Percentiles rank a stretch among this genome's conserved stretches.
phyloP scores from a whole-genome alignment of 53 echinoderm and acorn worm species.

The Luidia sarsii region DNA sequence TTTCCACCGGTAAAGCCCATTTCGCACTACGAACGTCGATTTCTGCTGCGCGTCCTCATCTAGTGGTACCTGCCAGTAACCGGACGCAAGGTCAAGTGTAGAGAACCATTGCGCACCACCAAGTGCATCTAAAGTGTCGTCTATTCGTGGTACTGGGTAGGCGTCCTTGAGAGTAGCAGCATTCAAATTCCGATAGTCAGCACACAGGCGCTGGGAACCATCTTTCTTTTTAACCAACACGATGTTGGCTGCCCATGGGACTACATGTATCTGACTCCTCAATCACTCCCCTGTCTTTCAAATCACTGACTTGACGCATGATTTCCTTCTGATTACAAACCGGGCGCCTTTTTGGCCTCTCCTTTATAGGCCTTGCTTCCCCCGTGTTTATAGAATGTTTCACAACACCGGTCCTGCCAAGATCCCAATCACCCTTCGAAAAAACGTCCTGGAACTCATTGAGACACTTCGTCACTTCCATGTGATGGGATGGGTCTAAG shows the following conservation, averaged over 20 bases:
- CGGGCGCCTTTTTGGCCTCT: constrained; percentile 42
- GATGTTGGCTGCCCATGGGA: too few relatives aligned
- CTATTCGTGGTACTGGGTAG: too few relatives aligned
- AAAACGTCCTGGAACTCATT: constrained; percentile 48
- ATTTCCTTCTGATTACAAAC: constrained; percentile 45
- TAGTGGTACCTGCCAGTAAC: too few relatives aligned
- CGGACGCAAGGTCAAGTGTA: too few relatives aligned
- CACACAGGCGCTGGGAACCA: too few relatives aligned
- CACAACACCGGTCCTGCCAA: constrained; percentile 46
- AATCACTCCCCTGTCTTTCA: constrained; percentile 37
- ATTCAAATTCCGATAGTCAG: too few relatives aligned
- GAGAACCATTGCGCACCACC: too few relatives aligned
- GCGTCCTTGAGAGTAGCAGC: too few relatives aligned
- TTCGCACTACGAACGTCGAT: not conserved
- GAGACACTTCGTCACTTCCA: constrained; percentile 15
- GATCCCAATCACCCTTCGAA: constrained; percentile 43
- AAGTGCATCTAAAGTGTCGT: too few relatives aligned
- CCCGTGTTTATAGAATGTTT: constrained; percentile 56
- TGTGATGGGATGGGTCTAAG: not conserved
- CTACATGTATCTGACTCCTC: constrained; percentile 58
- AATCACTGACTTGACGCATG: constrained; percentile 8
- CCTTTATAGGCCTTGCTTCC: constrained; percentile 17
- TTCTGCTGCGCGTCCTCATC: constrained; percentile 6
- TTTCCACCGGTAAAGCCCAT: constrained; percentile 16
- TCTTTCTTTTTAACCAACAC: too few relatives aligned